Percentiles rank a stretch among this genome's conserved stretches.
Evolutionary conservation across 2,797 vertebrate genomes (phyloP).

Genomic region (Sparus aurata): DNA sequence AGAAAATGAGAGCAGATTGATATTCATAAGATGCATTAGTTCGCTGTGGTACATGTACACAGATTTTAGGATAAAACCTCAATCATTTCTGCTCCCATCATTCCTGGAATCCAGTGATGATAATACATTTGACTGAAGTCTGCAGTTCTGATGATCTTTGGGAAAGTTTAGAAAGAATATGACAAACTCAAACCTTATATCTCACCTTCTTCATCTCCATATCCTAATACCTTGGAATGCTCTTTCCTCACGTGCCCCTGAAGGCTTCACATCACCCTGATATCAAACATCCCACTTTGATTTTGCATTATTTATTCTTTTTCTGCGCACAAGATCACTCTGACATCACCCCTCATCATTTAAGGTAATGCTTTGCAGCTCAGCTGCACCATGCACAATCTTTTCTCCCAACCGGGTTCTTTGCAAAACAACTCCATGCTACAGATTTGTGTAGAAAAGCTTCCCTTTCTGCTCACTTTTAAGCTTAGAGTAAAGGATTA

Average conservation of each 20-base stretch:
- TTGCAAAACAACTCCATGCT: constrained; percentile 28
- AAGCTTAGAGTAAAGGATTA: constrained; percentile 51
- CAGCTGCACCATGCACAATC: neutral
- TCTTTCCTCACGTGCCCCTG: neutral
- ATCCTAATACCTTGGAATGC: neutral
- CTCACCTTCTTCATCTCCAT: neutral
- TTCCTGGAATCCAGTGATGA: neutral
- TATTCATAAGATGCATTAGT: constrained; percentile 13
- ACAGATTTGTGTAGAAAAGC: constrained; percentile 23
- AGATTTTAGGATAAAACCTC: constrained; percentile 19
- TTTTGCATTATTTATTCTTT: constrained; percentile 33
- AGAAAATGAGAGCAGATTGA: constrained; percentile 21
- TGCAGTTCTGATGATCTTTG: neutral
- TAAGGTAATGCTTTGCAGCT: constrained; percentile 19
- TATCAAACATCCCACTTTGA: constrained; percentile 25
- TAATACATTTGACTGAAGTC: neutral
- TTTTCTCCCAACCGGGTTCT: constrained; percentile 5
- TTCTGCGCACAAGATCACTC: constrained; percentile 10
- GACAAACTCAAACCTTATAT: neutral
- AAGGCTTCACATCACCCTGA: constrained; percentile 5
- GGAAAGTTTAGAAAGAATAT: constrained; percentile 6
- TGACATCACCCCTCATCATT: constrained; percentile 20
- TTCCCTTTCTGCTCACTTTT: constrained; percentile 33
- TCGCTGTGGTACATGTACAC: constrained; percentile 19
- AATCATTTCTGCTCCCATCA: constrained; percentile 3